Percentiles rank a stretch among this genome's conserved stretches.
phyloP scores from a whole-genome alignment of 2,888 invertebrate species.

The Amiota mariae region DNA sequence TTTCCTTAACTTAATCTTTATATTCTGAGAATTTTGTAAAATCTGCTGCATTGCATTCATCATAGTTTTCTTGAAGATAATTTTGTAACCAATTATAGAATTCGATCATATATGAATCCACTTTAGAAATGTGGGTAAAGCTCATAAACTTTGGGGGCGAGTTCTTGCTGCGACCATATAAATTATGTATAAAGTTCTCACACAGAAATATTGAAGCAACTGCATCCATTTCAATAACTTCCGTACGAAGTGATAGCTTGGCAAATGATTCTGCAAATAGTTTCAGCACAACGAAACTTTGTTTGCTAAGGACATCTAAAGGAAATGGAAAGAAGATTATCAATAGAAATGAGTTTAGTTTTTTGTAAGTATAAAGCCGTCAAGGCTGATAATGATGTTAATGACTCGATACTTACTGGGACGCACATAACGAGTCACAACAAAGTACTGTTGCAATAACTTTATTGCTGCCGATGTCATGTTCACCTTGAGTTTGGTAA shows the following conservation, averaged over 20 bases:
- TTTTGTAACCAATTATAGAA: conserved; percentile 65
- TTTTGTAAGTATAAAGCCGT: too few relatives aligned
- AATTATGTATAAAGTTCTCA: conserved; percentile 63
- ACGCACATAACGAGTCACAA: conserved; percentile 71
- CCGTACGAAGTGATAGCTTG: conserved; percentile 66
- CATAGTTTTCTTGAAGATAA: conserved; percentile 48
- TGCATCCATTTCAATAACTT: conserved; percentile 66
- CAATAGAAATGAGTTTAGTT: background rate
- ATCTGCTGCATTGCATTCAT: too few relatives aligned
- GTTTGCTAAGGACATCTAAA: conserved; percentile 67
- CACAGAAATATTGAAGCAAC: conserved; percentile 67
- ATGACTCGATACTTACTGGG: conserved; percentile 60
- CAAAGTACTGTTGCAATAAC: conserved; percentile 74
- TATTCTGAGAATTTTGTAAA: too few relatives aligned
- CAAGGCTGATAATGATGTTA: background rate
- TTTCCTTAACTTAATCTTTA: too few relatives aligned
- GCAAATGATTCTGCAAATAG: conserved; percentile 72
- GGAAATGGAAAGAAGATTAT: conserved; percentile 17
- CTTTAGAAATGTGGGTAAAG: conserved; percentile 58
- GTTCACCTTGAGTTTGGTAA: conserved; percentile 58
- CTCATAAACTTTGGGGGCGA: conserved; percentile 60
- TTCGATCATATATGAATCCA: conserved; percentile 64
- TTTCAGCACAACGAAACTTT: conserved; percentile 63
- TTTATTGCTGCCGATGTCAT: conserved; percentile 65
- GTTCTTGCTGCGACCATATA: conserved; percentile 57